Conservation (phyloP, 2,888 invertebrate species). For the Cyaniris semiargus region DNA sequence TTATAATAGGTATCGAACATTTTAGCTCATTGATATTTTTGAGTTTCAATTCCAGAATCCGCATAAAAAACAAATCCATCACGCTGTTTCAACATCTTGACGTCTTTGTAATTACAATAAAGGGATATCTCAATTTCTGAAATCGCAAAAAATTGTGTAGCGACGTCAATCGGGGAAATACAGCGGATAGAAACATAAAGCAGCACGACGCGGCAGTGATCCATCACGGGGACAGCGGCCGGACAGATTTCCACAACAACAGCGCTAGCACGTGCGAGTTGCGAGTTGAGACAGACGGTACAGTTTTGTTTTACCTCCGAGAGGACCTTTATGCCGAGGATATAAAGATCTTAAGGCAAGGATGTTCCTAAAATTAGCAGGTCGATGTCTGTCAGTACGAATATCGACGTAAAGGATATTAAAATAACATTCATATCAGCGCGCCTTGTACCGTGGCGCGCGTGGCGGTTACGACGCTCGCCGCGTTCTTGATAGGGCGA, state of each 20-base stretch:
- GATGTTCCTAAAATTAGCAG: no score
- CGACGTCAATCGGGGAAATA: conserved; percentile 50
- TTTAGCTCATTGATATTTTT: no score
- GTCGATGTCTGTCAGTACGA: no score
- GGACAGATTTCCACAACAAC: conserved; percentile 47
- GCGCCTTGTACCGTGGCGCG: no score
- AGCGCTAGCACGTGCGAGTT: conserved; percentile 37
- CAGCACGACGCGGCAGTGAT: conserved; percentile 46
- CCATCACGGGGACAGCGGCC: conserved; percentile 48
- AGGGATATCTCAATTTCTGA: conserved; percentile 42
- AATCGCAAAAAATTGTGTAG: conserved; percentile 47
- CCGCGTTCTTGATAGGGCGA: no score
- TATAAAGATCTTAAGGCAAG: background rate
- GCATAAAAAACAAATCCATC: conserved; percentile 22
- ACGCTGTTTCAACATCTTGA: conserved; percentile 15
- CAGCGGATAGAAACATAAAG: conserved; percentile 50
- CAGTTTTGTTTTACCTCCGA: background rate
- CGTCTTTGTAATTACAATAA: conserved; percentile 23
- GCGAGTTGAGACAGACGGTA: no score
- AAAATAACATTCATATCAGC: no score
- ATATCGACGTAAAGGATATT: no score
- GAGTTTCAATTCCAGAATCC: background rate
- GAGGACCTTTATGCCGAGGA: background rate
- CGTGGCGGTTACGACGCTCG: no score
- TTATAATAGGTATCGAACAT: no score